Evolutionary conservation across 2,113 vertebrate species (phyloP).

Genomic region (Hemibagrus wyckioides): DNA sequence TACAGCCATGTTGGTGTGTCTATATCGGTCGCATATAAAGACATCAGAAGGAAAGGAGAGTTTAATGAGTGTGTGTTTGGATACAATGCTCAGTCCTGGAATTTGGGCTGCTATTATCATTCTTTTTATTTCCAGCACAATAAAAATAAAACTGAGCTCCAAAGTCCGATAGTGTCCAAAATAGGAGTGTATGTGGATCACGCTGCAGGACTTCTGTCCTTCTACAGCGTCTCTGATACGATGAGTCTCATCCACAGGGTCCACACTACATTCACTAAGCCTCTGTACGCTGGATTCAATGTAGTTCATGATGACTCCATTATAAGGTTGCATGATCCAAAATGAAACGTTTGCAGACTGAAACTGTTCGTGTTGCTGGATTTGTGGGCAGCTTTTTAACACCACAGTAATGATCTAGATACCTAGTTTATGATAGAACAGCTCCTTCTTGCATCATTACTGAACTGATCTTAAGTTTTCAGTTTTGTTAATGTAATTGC

Average conservation of each 20-base stretch:
- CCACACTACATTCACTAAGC: not conserved
- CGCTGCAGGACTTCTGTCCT: not conserved
- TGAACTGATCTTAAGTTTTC: not conserved
- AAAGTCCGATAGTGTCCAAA: not conserved
- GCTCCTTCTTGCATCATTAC: not conserved
- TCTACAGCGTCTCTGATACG: not conserved
- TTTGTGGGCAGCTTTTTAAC: not conserved
- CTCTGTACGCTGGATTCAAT: not conserved
- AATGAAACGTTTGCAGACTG: not conserved
- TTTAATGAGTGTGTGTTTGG: not conserved
- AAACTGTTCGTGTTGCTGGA: not conserved
- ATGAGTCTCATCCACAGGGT: not conserved
- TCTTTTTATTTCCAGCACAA: not conserved
- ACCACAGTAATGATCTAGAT: not conserved
- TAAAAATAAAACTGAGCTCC: not conserved
- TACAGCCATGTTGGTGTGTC: not conserved
- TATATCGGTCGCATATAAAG: not conserved
- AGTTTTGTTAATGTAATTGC: not conserved
- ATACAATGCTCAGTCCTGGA: not conserved
- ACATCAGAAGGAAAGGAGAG: not conserved
- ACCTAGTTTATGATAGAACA: not conserved
- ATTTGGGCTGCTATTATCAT: not conserved
- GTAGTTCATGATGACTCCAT: not conserved
- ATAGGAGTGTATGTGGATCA: conserved; percentile 13
- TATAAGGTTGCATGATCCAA: not conserved